Evolutionary conservation across 2,888 invertebrate species (phyloP).

Genomic region (Limnephilus marmoratus): DNA sequence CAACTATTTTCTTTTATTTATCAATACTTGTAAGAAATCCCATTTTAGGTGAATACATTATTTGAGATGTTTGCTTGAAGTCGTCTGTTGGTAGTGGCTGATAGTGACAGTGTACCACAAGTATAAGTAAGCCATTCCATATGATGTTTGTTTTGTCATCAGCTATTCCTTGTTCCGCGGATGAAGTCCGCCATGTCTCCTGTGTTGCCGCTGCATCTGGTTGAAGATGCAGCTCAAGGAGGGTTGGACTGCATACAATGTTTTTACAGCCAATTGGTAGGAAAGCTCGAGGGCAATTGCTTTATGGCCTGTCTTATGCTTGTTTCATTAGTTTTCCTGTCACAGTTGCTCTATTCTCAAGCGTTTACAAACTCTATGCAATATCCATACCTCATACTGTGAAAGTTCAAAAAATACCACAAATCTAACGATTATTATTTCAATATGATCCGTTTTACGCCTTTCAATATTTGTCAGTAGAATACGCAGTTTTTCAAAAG

Average conservation of each 20-base stretch:
- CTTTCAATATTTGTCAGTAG: conserved; percentile 47
- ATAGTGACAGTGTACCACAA: neutral
- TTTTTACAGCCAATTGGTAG: conserved; percentile 52
- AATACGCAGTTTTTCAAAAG: conserved; percentile 40
- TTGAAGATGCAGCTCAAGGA: conserved; percentile 25
- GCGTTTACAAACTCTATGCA: conserved; percentile 12
- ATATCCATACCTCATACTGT: conserved; percentile 37
- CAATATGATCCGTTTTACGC: conserved; percentile 17
- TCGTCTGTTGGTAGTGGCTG: no score
- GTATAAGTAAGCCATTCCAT: neutral
- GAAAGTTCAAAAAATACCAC: neutral
- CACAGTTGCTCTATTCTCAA: conserved; percentile 23
- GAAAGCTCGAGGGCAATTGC: conserved; percentile 41
- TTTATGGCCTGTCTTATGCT: conserved; percentile 47
- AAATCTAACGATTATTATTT: conserved; percentile 8
- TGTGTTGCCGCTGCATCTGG: conserved; percentile 27
- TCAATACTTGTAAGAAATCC: no score
- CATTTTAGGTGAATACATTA: no score
- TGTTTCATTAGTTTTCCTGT: conserved; percentile 44
- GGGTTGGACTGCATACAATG: conserved; percentile 51
- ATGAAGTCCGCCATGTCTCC: conserved; percentile 43
- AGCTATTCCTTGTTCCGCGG: conserved; percentile 48
- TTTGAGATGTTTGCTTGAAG: no score
- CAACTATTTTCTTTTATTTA: no score
- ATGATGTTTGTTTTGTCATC: conserved; percentile 41